Percentiles rank a stretch among this genome's conserved stretches.
Conservation (phyloP, 2,113 vertebrate species). For the Alexandromys fortis region DNA sequence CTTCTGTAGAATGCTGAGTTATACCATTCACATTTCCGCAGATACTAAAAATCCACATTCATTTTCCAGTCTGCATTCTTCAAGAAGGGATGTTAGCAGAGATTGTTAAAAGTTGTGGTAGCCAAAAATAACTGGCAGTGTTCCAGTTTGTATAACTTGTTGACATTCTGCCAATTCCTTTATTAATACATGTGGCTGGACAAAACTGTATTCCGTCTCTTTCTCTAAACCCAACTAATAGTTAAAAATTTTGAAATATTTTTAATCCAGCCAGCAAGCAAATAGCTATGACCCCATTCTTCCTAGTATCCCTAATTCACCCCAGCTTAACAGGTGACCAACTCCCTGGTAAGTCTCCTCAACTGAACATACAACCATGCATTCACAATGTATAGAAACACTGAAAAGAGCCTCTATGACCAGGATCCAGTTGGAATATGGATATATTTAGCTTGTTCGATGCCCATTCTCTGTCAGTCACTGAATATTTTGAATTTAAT, state of each 20-base stretch:
- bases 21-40: constrained; percentile 80
- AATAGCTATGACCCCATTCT: not conserved
- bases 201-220: not conserved
- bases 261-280: not conserved
- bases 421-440: not conserved
- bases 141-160: constrained; percentile 55
- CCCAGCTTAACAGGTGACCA: not conserved
- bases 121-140: constrained; percentile 58
- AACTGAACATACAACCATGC: not conserved
- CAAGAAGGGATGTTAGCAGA: constrained; percentile 59
- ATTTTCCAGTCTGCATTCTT: constrained; percentile 77
- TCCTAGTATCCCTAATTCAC: not conserved
- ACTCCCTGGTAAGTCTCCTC: rapidly evolving
- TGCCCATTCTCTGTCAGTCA: not conserved
- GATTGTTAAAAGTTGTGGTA: constrained; percentile 61
- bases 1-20: constrained; percentile 76
- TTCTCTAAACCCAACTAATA: not conserved
- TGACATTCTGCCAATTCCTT: constrained; percentile 70
- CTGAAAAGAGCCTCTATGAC: not conserved
- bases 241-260: constrained; percentile 35
- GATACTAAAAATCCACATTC: constrained; percentile 77
- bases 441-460: no score
- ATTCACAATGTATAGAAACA: not conserved
- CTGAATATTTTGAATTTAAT: not conserved
- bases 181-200: constrained; percentile 61